Conservation (phyloP, 2,113 vertebrate species). For the Ammodytes dubius region DNA sequence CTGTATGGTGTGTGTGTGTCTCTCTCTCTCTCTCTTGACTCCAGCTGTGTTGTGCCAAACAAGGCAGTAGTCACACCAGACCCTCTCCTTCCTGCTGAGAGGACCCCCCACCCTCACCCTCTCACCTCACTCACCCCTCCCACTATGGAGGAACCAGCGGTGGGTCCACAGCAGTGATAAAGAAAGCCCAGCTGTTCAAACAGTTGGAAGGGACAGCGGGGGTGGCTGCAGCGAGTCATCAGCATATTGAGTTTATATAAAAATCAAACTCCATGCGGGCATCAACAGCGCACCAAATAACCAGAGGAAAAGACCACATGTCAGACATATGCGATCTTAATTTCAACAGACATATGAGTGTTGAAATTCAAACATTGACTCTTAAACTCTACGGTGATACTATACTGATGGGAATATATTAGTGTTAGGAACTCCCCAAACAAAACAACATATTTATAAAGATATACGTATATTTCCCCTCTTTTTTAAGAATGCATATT, state of each 20-base stretch:
- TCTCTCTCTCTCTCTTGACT: not conserved
- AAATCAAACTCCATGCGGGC: slow-evolving; percentile 28
- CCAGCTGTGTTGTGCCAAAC: slow-evolving; percentile 30
- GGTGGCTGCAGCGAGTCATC: slow-evolving; percentile 25
- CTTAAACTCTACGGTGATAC: not conserved
- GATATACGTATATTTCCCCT: no score
- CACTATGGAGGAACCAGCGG: slow-evolving; percentile 84
- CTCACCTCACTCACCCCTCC: slow-evolving; percentile 70
- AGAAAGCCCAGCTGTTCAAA: slow-evolving; percentile 93
- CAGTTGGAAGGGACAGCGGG: slow-evolving; percentile 74
- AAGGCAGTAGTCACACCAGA: slow-evolving; percentile 43
- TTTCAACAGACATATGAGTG: not conserved
- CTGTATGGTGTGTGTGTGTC: not conserved
- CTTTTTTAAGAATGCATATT: not conserved
- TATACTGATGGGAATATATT: not conserved
- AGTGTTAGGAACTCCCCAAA: not conserved
- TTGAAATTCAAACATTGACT: not conserved
- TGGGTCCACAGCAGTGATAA: slow-evolving; percentile 84
- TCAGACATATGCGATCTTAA: not conserved
- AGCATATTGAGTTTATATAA: slow-evolving; percentile 52
- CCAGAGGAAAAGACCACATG: not conserved
- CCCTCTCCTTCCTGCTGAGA: slow-evolving; percentile 52
- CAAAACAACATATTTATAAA: not conserved
- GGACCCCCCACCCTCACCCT: slow-evolving; percentile 64
- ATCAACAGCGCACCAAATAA: slow-evolving; percentile 34